Base-by-base conservation (phyloP, 1,140 invertebrate genomes). In the Eufriesea mexicana region DNA sequence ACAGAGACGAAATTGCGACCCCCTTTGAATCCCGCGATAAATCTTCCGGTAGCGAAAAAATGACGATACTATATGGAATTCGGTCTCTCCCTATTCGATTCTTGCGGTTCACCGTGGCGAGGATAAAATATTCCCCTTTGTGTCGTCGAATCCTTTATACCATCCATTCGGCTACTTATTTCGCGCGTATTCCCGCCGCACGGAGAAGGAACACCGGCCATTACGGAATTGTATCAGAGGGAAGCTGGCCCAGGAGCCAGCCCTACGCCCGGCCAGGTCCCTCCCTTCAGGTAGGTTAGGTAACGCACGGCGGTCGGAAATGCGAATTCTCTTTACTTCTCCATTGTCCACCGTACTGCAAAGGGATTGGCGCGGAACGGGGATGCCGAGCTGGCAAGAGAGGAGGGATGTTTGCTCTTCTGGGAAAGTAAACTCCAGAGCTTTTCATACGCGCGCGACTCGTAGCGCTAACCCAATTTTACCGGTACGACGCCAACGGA, bases 401-500 rank as follows among this genome's bases (percentile, higher is more conserved):
- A 18, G 25, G 42, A 35, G 9, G n/a, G 16, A 84, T 88, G 71
- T 88, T 88, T 84, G 64, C 73, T 86, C 72, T 87, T 55, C 75
- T 59, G 71, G 35, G 70, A 71, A 68, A 64, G 73, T 73, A 82
- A 86, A 84, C 84, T 28, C 76, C 49, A 49, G 75, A 74, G 78
- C 83, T 87, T 87, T 86, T 85, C 82, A 84, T 86, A 79, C 57
- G 57, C 64, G 57, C 61, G 45, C 62, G 77, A 82, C 57, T 86
- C 75, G 61, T 55, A 67, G 74, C 64, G 61, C 75, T 80, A 87
- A 86, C 80, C 67, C 77, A 84, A 87, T 87, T 87, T 86, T 54
- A 49, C 49, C 49, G 35, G 73, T 25, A 73, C 73, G 42, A 85
- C 71, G 57, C 70, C 54, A 72, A n/a, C 70, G 62, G 28, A 70